A percentile compares a stretch with the other conserved stretches of the same genome.
Conservation (phyloP, 2,113 vertebrate species). For the Etheostoma spectabile region DNA sequence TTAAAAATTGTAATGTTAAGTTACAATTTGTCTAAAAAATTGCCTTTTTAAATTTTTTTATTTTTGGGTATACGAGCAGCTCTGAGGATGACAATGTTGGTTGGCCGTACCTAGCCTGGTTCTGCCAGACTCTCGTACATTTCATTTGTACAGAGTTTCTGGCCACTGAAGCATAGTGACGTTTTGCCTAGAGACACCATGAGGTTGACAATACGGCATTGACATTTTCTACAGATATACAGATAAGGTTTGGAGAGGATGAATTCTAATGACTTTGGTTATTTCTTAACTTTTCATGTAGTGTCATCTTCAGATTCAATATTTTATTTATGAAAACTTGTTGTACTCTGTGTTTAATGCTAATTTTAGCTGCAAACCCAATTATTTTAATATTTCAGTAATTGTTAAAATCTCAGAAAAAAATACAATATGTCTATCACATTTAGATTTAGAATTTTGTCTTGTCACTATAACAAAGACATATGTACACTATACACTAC, state of each 20-base stretch:
- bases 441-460: no score
- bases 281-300: not conserved
- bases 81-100: not conserved
- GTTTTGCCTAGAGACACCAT: not conserved
- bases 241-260: not conserved
- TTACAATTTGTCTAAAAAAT: not conserved
- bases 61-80: not conserved
- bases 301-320: not conserved
- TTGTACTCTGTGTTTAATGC: not conserved
- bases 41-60: not conserved
- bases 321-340: not conserved
- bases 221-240: not conserved
- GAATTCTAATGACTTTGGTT: not conserved
- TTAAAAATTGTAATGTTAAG: not conserved
- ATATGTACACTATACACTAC: no score
- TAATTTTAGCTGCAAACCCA: not conserved
- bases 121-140: no score
- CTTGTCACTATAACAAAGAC: no score
- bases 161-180: not conserved
- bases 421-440: no score
- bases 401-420: no score
- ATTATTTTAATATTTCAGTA: no score
- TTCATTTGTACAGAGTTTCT: no score
- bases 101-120: no score
- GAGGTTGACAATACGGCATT: not conserved